Conservation (phyloP, 2,888 invertebrate genomes). For the Acholoe squamosa region DNA sequence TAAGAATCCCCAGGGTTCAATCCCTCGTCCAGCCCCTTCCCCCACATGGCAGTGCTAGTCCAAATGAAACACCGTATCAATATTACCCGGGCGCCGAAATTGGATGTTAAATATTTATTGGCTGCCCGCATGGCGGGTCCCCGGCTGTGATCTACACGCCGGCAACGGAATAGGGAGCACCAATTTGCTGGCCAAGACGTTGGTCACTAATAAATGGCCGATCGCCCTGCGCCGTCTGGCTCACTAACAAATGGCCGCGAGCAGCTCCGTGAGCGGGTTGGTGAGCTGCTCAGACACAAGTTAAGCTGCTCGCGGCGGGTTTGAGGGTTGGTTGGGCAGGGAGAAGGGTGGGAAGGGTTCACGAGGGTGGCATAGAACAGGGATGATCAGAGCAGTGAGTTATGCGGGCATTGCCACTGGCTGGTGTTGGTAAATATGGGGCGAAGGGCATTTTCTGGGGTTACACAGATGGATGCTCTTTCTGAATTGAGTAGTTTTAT, state of each 20-base stretch:
- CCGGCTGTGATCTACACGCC: background rate
- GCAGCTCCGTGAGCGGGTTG: constrained; percentile 5
- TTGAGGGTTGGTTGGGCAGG: background rate
- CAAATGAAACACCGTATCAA: constrained; percentile 53
- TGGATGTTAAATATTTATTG: constrained; percentile 56
- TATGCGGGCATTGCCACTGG: background rate
- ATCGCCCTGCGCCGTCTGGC: constrained; percentile 13
- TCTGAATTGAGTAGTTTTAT: background rate
- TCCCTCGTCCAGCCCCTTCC: constrained; percentile 10
- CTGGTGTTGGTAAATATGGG: background rate
- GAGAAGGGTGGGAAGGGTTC: background rate
- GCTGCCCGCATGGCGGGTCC: background rate
- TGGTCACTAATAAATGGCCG: constrained; percentile 46
- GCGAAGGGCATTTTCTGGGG: background rate
- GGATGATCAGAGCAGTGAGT: background rate
- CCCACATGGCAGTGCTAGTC: background rate
- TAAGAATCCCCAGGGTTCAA: constrained; percentile 19
- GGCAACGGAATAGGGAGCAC: background rate
- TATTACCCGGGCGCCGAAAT: constrained; percentile 44
- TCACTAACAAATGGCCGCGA: background rate
- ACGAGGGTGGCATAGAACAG: background rate
- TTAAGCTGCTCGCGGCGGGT: background rate
- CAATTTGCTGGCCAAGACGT: constrained; percentile 21
- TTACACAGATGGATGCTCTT: background rate
- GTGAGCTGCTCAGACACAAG: background rate